These are phyloP conservation scores for Bombus pascuorum DNA, from an alignment of 1,140 invertebrate genomes.

Conservation along the genomic window DNA sequence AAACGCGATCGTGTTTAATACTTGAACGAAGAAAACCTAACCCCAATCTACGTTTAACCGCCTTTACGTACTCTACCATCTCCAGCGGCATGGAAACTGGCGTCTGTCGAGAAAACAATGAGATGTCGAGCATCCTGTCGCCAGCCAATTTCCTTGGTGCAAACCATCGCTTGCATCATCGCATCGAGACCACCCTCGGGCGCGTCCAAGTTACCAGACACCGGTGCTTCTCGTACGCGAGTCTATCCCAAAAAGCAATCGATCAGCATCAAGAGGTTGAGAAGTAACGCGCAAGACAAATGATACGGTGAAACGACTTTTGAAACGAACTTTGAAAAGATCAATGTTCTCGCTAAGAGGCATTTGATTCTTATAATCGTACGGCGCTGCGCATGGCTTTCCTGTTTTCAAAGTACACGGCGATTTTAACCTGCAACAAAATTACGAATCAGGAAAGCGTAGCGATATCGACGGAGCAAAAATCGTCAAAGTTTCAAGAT, in stretches of 20 bases:
- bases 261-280: neutral
- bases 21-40: neutral
- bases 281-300: neutral
- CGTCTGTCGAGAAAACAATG: slow-evolving; percentile 86
- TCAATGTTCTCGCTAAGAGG: slow-evolving; percentile 84
- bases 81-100: slow-evolving; percentile 85
- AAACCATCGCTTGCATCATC: slow-evolving; percentile 89
- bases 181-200: slow-evolving; percentile 92
- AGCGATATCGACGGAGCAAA: neutral
- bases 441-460: neutral
- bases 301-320: neutral
- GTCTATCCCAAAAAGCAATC: slow-evolving; percentile 60
- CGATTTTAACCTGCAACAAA: slow-evolving; percentile 78
- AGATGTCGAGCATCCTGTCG: slow-evolving; percentile 84
- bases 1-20: slow-evolving; percentile 19
- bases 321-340: slow-evolving; percentile 81
- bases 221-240: slow-evolving; percentile 80
- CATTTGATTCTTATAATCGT: slow-evolving; percentile 88
- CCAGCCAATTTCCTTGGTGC: slow-evolving; percentile 86
- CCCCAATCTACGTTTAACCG: neutral
- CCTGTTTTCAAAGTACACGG: slow-evolving; percentile 82
- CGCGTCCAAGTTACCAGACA: slow-evolving; percentile 88
- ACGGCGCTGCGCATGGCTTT: slow-evolving; percentile 84
- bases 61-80: slow-evolving; percentile 84
- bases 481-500: slow-evolving; percentile 51